These are phyloP conservation scores for Agrotis segetum DNA, from an alignment of 2,888 invertebrate genomes.

Conservation along the genomic window DNA sequence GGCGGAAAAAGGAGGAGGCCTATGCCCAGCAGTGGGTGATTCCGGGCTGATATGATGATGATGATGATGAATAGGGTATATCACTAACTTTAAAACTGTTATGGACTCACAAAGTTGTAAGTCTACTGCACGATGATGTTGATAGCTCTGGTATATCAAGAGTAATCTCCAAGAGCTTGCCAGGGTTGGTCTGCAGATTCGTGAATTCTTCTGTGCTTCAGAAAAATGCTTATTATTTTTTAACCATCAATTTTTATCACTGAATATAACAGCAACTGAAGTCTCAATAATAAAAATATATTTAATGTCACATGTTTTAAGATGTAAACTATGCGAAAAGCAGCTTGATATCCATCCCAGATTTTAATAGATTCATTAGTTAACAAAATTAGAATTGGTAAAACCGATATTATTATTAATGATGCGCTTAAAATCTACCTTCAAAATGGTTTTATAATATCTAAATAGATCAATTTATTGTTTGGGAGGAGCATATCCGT, in stretches of 20 bases:
- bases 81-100: slow-evolving; percentile 3
- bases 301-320: slow-evolving; percentile 40
- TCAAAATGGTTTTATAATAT: slow-evolving; percentile 39
- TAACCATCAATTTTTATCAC: slow-evolving; percentile 4
- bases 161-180: no score
- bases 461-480: slow-evolving; percentile 39
- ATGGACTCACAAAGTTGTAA: slow-evolving; percentile 8
- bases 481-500: slow-evolving; percentile 8
- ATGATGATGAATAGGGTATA: no score
- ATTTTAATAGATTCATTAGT: slow-evolving; percentile 46
- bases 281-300: slow-evolving; percentile 53
- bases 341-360: slow-evolving; percentile 28
- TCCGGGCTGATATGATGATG: no score
- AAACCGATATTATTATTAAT: slow-evolving; percentile 47
- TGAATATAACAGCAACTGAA: slow-evolving; percentile 42
- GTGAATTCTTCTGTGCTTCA: background rate
- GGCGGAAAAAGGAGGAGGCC: no score
- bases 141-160: background rate
- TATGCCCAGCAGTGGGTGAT: no score
- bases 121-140: background rate
- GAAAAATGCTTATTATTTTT: no score
- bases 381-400: slow-evolving; percentile 39
- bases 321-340: slow-evolving; percentile 42
- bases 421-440: slow-evolving; percentile 29
- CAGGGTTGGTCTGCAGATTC: no score